phyloP scores from a whole-genome alignment of 2,888 invertebrate species.

The Sipha maydis region DNA sequence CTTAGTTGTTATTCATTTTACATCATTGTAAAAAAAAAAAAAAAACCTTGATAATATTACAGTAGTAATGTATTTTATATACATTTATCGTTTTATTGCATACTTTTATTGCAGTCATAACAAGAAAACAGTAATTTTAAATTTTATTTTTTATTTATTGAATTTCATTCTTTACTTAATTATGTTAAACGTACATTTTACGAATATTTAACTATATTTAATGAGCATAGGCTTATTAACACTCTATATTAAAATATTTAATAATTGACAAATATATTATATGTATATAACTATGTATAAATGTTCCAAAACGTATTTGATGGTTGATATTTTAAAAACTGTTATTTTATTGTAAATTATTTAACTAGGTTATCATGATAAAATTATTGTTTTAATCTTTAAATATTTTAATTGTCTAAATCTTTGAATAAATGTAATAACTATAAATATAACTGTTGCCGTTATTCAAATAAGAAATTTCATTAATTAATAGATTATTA shows the following conservation, averaged over 20 bases:
- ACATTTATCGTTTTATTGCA: not conserved
- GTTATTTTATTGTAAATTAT: not conserved
- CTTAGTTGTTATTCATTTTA: not conserved
- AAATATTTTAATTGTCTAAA: no score
- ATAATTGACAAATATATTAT: not conserved
- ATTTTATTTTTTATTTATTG: not conserved
- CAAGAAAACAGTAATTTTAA: no score
- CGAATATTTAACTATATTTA: not conserved
- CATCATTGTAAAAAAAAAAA: not conserved
- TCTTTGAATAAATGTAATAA: no score
- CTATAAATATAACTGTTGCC: no score
- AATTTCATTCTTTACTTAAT: constrained; percentile 15
- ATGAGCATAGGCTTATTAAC: no score
- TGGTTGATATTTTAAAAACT: not conserved
- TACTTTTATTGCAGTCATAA: not conserved
- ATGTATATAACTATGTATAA: not conserved
- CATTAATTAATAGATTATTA: no score
- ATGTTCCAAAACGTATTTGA: no score
- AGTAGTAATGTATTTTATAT: no score
- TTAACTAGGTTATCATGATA: no score
- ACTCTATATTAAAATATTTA: not conserved
- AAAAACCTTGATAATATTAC: no score
- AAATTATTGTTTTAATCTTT: no score
- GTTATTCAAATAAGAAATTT: not conserved
- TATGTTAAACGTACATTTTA: constrained; percentile 10